Evolutionary conservation across 92 coral and sea anemone genomes (phyloP), one percentile per base, ranked within the genome.

Genomic region (Pocillopora grandis): DNA sequence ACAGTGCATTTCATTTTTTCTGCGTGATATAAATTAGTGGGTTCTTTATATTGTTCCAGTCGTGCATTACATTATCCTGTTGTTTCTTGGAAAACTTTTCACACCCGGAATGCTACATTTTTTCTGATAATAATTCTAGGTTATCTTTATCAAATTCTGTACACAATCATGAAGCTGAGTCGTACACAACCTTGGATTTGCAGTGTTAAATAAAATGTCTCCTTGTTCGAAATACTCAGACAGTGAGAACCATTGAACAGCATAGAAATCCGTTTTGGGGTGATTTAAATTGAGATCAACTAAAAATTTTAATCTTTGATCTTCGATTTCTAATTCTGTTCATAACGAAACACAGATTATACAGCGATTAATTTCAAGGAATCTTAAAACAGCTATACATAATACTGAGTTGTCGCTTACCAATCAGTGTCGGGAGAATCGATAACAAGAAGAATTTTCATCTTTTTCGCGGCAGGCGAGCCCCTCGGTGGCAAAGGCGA

Each of bases 381-480:
- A 42, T 42, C 52, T 42, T 42, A 42, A 42, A 42, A 42, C 52
- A 42, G 52, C 52, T 42, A 42, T 3, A 42, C 8, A 42, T n/a
- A 18, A 62, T n/a, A 16, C 16, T 37, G 19, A 13, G n/a, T 35
- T 15, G 55, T 23, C 55, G 57, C 97, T 90, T 80, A 97, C 99
- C 99, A 97, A 84, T 97, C 95, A 3, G 94, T 94, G 23, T 97
- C 99, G 5, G 92, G 92, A 8, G 99, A 89, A 81, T 97, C 99
- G 35, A 97, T 91, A 8, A 97, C 95, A 10, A 97, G 92, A 23
- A 97, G 92, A 16, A 90, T 93, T 83, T 97, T 97, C 72, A 88
- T 81, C 67, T 95, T 94, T 75, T 88, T 95, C 69, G 94, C 87
- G 61, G 92, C 79, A 14, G 95, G 87, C 35, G 92, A 76, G 71